Percentiles rank a stretch among this genome's conserved stretches.
Evolutionary conservation across 2,888 invertebrate species (phyloP).

Genomic region (Andrena dorsata): DNA sequence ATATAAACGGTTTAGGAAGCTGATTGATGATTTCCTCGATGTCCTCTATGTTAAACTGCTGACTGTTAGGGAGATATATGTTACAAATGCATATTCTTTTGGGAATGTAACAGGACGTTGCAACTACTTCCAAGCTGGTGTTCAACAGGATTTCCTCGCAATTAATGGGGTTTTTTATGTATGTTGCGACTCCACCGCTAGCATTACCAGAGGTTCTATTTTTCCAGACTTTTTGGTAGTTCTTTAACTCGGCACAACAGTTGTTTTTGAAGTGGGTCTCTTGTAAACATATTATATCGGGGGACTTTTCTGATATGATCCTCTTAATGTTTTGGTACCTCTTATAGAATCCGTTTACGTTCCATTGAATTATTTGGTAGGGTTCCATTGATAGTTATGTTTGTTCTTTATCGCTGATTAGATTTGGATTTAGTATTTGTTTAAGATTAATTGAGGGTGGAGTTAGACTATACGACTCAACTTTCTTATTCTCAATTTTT

Average conservation of each 20-base stretch:
- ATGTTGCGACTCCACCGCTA: constrained; percentile 5
- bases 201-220: neutral
- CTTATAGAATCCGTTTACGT: too few species aligned
- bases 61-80: constrained; percentile 56
- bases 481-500: neutral
- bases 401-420: too few species aligned
- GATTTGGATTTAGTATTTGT: too few species aligned
- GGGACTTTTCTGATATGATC: neutral
- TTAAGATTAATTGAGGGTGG: neutral
- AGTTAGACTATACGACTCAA: neutral
- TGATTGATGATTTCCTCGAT: constrained; percentile 46
- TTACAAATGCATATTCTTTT: constrained; percentile 45
- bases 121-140: constrained; percentile 46
- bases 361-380: too few species aligned
- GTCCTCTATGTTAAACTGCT: neutral
- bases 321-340: neutral
- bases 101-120: neutral
- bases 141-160: neutral
- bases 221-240: neutral
- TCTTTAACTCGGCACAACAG: too few species aligned
- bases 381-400: too few species aligned
- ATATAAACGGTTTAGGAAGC: constrained; percentile 63
- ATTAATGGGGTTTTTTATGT: neutral
- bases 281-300: neutral
- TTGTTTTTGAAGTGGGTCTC: neutral